A percentile compares a stretch with the other conserved stretches of the same genome.
Evolutionary conservation across 2,113 vertebrate species (phyloP).

Genomic region (Sebastes schlegelii): DNA sequence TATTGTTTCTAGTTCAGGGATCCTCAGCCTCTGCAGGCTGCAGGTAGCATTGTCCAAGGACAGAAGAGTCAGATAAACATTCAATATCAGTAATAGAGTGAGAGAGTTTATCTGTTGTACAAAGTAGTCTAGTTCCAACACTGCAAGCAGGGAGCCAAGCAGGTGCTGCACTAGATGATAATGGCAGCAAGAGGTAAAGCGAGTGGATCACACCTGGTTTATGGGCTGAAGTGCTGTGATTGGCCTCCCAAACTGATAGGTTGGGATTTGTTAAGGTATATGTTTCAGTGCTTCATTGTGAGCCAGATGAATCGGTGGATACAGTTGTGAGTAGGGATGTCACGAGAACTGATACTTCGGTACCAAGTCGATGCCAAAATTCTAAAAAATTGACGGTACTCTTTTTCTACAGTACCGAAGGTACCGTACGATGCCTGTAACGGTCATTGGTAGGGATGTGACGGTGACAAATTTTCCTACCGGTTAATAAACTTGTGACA

Average conservation of each 20-base stretch:
- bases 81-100: slow-evolving; percentile 1
- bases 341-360: too few species aligned
- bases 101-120: neutral
- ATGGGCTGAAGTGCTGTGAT: neutral
- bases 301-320: neutral
- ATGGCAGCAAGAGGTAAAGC: neutral
- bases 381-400: too few species aligned
- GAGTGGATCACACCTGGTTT: too few species aligned
- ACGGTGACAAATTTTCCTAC: too few species aligned
- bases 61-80: neutral
- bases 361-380: too few species aligned
- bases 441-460: too few species aligned
- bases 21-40: slow-evolving; percentile 2
- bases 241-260: neutral
- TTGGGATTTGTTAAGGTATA: neutral
- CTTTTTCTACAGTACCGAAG: too few species aligned
- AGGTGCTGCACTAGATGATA: neutral
- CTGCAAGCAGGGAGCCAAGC: neutral
- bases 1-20: slow-evolving; percentile 21
- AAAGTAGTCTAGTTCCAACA: neutral
- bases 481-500: too few species aligned
- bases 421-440: too few species aligned
- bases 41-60: neutral
- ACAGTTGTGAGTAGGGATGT: too few species aligned
- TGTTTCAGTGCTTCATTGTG: neutral